These are phyloP conservation scores for Centropus unirufus DNA, from an alignment of 2,113 vertebrate species.

Conservation along the genomic window DNA sequence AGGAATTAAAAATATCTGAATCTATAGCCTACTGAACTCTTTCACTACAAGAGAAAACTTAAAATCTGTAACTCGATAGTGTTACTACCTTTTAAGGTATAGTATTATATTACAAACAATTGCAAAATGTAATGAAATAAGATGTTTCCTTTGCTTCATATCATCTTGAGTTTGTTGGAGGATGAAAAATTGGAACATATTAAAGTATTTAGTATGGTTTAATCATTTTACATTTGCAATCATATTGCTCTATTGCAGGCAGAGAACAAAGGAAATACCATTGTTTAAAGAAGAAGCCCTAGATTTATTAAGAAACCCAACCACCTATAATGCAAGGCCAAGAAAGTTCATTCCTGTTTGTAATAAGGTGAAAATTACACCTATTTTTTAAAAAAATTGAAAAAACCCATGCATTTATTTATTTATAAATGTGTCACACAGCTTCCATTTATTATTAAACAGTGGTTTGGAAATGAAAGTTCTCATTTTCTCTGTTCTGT, in stretches of 20 bases:
- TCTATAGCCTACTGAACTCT: not conserved
- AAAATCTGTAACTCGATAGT: rapidly evolving
- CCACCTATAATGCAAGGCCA: not conserved
- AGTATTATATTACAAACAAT: not conserved
- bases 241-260: not conserved
- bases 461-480: not conserved
- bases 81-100: not conserved
- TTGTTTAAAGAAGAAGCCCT: not conserved
- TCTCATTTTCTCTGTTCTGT: not conserved
- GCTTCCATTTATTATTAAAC: constrained; percentile 19
- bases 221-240: not conserved
- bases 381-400: not conserved
- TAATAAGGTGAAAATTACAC: not conserved
- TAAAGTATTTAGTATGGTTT: not conserved
- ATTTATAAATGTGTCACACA: not conserved
- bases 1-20: not conserved
- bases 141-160: not conserved
- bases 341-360: not conserved
- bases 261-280: not conserved
- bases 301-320: constrained; percentile 3
- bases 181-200: not conserved
- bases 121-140: not conserved
- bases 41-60: not conserved
- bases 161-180: not conserved
- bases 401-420: not conserved